A percentile compares a stretch with the other conserved stretches of the same genome.
These are phyloP conservation scores for Diadegma fenestrale DNA, from an alignment of 2,888 invertebrate species.

Conservation along the genomic window DNA sequence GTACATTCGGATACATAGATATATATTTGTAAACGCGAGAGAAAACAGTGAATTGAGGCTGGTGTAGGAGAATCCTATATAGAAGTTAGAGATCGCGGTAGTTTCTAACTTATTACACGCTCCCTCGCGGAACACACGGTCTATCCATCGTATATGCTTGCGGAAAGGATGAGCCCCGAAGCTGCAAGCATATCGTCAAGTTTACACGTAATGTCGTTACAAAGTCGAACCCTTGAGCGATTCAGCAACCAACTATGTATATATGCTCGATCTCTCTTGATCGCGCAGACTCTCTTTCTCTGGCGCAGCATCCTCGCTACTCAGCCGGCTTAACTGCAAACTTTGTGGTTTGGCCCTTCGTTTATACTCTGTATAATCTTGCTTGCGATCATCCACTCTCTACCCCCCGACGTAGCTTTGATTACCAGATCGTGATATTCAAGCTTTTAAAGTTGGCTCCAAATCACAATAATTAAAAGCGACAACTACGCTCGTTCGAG, in stretches of 20 bases:
- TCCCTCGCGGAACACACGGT: constrained; percentile 58
- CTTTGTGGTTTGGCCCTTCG: constrained; percentile 44
- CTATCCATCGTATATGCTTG: constrained; percentile 36
- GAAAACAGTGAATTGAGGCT: constrained; percentile 27
- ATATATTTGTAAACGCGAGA: background rate
- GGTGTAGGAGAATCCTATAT: constrained; percentile 34
- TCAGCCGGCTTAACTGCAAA: constrained; percentile 51
- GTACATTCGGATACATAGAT: background rate
- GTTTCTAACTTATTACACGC: constrained; percentile 52
- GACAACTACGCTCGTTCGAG: background rate
- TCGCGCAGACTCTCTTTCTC: constrained; percentile 4
- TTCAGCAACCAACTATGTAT: constrained; percentile 47
- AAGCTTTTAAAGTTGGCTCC: constrained; percentile 11
- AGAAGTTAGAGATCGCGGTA: constrained; percentile 46
- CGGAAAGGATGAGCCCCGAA: constrained; percentile 41
- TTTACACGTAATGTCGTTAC: constrained; percentile 64
- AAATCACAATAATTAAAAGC: constrained; percentile 21
- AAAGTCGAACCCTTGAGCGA: constrained; percentile 61
- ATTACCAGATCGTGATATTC: constrained; percentile 45
- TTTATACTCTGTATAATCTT: constrained; percentile 50
- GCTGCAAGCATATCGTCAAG: constrained; percentile 54
- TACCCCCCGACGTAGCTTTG: constrained; percentile 22
- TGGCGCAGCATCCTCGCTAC: constrained; percentile 26
- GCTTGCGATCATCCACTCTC: constrained; percentile 46
- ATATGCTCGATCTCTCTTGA: constrained; percentile 4